Evolutionary conservation across 2,888 invertebrate genomes (phyloP), one percentile per base, ranked within the genome.

Genomic region (Drosophila subsilvestris): DNA sequence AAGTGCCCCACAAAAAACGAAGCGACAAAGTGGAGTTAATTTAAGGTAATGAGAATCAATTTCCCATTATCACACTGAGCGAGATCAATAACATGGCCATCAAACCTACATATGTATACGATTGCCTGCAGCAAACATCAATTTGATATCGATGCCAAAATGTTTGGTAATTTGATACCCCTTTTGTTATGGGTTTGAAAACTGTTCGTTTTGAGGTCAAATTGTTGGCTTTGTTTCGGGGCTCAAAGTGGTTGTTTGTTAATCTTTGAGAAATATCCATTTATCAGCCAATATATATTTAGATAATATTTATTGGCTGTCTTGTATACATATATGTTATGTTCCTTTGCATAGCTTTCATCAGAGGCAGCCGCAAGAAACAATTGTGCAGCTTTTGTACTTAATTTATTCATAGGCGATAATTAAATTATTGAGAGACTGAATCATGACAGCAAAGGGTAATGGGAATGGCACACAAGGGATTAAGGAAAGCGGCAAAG

Each of bases 401-500:
- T 77, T 73, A 71, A 70, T 70, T 78, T 79, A 74, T 73, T 71
- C 72, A 68, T 66, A 62, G 68, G 66, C 78, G 69, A 83, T 86
- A 83, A 82, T 82, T 86, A 79, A 80, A 86, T 79, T 77, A 80
- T 78, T 78, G 66, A 66, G 68, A n/a, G 53, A 55, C 83, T 83
- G 82, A 86, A 63, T 83, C 82, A 84, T 58, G 20, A 0, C 32
- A 32, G 32, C 4, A 32, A 32, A 0, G 5, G 20, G 6, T 0
- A 6, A 0, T n/a, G n/a, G n/a, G n/a, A n/a, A n/a, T 37, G 14
- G 14, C 37, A 7, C 37, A 37, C 14, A 14, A n/a, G n/a, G n/a
- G n/a, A n/a, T n/a, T n/a, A n/a, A n/a, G n/a, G n/a, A n/a, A n/a
- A n/a, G n/a, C n/a, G n/a, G n/a, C n/a, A n/a, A n/a, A n/a, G n/a